These are phyloP conservation scores for Drosophila austrosaltans DNA, from an alignment of 2,888 invertebrate species.

Conservation along the genomic window DNA sequence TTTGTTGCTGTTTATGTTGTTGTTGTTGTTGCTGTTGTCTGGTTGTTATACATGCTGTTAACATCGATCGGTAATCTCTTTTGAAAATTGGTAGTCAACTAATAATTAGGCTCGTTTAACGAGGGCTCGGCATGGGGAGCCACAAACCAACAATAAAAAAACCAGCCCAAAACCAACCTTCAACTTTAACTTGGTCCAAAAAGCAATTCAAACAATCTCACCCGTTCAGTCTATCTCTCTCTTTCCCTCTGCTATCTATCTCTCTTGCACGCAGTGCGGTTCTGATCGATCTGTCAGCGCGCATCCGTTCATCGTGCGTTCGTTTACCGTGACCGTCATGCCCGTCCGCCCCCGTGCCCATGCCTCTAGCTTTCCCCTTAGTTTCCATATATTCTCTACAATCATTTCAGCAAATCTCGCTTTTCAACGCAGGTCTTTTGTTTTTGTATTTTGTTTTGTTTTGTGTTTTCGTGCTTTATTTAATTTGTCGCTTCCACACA, in stretches of 20 bases:
- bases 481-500: conserved; percentile 64
- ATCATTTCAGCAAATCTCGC: conserved; percentile 59
- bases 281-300: conserved; percentile 27
- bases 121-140: conserved; percentile 39
- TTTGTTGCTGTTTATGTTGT: conserved; percentile 16
- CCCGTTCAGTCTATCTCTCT: conserved; percentile 50
- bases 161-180: conserved; percentile 54
- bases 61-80: conserved; percentile 47
- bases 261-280: not conserved
- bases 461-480: conserved; percentile 60
- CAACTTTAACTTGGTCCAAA: conserved; percentile 64
- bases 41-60: conserved; percentile 75
- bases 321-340: conserved; percentile 80
- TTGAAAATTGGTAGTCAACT: conserved; percentile 80
- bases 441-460: conserved; percentile 25
- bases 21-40: conserved; percentile 41
- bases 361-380: conserved; percentile 19
- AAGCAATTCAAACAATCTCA: conserved; percentile 29
- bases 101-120: conserved; percentile 80
- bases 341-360: conserved; percentile 57
- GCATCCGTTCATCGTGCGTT: conserved; percentile 61
- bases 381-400: conserved; percentile 24
- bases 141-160: not conserved
- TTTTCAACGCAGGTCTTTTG: conserved; percentile 63
- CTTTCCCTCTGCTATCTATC: not conserved